These are phyloP conservation scores for Crocidura indochinensis DNA, from an alignment of 2,797 vertebrate genomes.

Conservation along the genomic window DNA sequence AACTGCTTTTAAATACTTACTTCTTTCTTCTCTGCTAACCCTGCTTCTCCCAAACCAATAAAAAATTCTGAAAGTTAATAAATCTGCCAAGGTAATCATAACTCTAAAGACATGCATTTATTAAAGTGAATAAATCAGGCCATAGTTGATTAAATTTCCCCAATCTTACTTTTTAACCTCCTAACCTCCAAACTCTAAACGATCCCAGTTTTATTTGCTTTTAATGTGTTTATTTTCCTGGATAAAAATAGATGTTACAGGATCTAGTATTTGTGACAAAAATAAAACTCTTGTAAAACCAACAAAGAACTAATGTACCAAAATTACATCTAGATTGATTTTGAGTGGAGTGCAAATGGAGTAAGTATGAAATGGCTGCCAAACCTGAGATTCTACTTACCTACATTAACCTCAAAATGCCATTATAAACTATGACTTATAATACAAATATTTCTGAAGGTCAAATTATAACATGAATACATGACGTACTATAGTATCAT, in stretches of 20 bases:
- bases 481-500: too few species aligned
- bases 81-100: neutral
- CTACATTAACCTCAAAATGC: conserved; percentile 29
- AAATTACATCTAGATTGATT: conserved; percentile 67
- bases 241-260: conserved; percentile 71
- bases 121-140: neutral
- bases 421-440: neutral
- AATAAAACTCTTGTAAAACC: conserved; percentile 64
- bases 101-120: neutral
- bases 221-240: conserved; percentile 51
- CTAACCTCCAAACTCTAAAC: conserved; percentile 5
- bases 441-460: neutral
- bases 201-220: conserved; percentile 35
- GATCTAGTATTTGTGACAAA: conserved; percentile 54
- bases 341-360: neutral
- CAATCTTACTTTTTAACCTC: neutral
- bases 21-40: neutral
- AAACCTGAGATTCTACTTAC: neutral
- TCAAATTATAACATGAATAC: neutral
- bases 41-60: neutral
- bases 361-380: neutral
- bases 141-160: neutral
- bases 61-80: conserved; percentile 9
- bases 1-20: neutral
- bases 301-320: conserved; percentile 46